A percentile compares a stretch with the other conserved stretches of the same genome.
phyloP scores from a whole-genome alignment of 30 jellyfish, hydroid and myxozoan species.

The Pelagia noctiluca region DNA sequence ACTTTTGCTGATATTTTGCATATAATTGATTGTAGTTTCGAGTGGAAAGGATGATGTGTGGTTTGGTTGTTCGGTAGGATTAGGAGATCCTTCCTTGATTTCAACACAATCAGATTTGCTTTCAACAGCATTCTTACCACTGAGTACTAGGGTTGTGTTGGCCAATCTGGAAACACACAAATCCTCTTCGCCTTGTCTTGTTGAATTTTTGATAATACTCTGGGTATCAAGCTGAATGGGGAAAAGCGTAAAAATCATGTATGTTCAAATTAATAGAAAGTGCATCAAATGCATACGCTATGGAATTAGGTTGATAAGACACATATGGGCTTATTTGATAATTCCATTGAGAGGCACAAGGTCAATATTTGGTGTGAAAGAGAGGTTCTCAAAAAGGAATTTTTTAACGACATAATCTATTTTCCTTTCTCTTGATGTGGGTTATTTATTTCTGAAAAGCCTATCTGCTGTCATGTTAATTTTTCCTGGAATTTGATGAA shows the following conservation, averaged over 20 bases:
- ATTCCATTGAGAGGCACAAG: slow-evolving; percentile 18
- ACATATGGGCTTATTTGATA: neutral
- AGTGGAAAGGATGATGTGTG: slow-evolving; percentile 19
- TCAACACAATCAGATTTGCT: neutral
- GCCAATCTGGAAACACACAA: slow-evolving; percentile 25
- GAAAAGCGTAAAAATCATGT: slow-evolving; percentile 27
- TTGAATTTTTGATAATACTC: neutral
- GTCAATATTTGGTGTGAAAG: slow-evolving; percentile 17
- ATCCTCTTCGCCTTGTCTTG: slow-evolving; percentile 3
- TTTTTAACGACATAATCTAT: neutral
- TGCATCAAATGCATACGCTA: slow-evolving; percentile 23
- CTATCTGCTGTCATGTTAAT: slow-evolving; percentile 13
- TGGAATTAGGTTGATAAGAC: neutral
- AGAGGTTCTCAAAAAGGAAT: neutral
- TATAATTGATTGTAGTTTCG: slow-evolving; percentile 14
- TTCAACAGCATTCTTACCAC: neutral
- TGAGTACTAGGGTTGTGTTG: slow-evolving; percentile 39
- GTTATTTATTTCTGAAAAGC: neutral
- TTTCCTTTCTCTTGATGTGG: slow-evolving; percentile 19
- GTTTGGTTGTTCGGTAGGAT: slow-evolving; percentile 18
- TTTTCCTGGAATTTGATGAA: slow-evolving; percentile 23
- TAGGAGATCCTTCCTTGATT: slow-evolving; percentile 2
- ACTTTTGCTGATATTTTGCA: slow-evolving; percentile 29
- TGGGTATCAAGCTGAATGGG: slow-evolving; percentile 6
- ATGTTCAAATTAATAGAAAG: slow-evolving; percentile 4